Evolutionary conservation across 2,113 vertebrate species (phyloP).

Genomic region (Oriolus oriolus): DNA sequence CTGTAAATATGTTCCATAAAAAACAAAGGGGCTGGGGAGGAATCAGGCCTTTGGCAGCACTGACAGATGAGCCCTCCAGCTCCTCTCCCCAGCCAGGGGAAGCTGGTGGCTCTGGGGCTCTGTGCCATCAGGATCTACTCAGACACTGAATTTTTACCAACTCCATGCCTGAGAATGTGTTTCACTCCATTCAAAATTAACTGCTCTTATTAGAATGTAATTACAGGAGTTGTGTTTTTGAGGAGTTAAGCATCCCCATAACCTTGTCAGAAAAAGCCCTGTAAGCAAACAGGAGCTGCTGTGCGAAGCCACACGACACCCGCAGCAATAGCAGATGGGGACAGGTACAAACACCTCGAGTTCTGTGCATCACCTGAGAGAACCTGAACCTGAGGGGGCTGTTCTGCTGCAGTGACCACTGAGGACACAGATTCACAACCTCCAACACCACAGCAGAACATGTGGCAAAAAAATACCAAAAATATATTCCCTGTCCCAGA

Average conservation of each 20-base stretch:
- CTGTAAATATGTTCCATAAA: background rate
- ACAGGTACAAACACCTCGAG: background rate
- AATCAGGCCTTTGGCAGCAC: background rate
- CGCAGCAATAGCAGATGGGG: background rate
- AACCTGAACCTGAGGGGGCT: background rate
- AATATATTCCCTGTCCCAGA: background rate
- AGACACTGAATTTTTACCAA: background rate
- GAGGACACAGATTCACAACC: background rate
- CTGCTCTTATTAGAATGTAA: background rate
- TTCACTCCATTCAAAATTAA: background rate
- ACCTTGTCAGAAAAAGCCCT: background rate
- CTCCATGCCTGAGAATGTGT: background rate
- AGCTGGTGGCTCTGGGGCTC: background rate
- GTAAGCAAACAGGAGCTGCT: background rate
- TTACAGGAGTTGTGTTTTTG: background rate
- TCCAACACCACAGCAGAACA: background rate
- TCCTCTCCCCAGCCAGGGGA: background rate
- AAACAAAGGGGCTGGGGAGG: background rate
- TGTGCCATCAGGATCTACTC: fast-evolving
- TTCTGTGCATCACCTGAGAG: background rate
- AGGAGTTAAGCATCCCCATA: background rate
- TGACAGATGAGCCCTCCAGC: background rate
- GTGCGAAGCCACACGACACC: background rate
- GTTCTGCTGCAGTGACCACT: background rate
- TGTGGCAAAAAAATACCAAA: background rate